Evolutionary conservation across 1,140 invertebrate genomes (phyloP), one percentile per base, ranked within the genome.

Genomic region (Cydia amplana): DNA sequence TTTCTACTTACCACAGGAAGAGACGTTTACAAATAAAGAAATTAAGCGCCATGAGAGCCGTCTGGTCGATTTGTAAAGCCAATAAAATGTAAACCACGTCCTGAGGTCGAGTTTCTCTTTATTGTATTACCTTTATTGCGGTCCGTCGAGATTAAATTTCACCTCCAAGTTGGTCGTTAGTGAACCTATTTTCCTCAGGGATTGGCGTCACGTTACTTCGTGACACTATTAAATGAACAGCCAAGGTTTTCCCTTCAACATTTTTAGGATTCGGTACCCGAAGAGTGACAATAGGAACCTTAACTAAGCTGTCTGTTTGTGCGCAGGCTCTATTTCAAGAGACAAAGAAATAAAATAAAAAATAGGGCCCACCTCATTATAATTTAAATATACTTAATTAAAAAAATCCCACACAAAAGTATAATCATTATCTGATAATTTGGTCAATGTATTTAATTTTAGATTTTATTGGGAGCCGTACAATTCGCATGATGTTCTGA

Each of bases 71-170:
- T 60, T 60, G 55, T 60, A 12, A 23, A 60, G 20, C 20, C 12
- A 60, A 23, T 18, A 70, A 40, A 70, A 70, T 67, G 25, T 36
- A 70, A 70, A 70, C 65, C 65, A 70, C 65, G 32, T 70, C 65
- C 32, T 36, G 65, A 70, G 64, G 64, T 67, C n/a, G 32, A 40
- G n/a, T 70, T 70, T 70, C 65, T 70, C 65, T 70, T 70, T 70
- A 70, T 70, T 70, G 65, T 36, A 70, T 36, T 70, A 18, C 18
- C 36, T 40, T 36, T 70, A 70, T 70, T 70, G 65, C 32, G 65
- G 65, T 70, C 65, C 32, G 32, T n/a, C n/a, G 65, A 70, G 65
- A 70, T 36, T 36, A 32, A 70, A 20, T 70, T 70, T 70, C 65
- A 70, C 65, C 32, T 60, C 32, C 14, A 5, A 70, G n/a, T 65